Evolutionary conservation across 2,797 vertebrate species (phyloP).

Genomic region (Eulemur albifrons): DNA sequence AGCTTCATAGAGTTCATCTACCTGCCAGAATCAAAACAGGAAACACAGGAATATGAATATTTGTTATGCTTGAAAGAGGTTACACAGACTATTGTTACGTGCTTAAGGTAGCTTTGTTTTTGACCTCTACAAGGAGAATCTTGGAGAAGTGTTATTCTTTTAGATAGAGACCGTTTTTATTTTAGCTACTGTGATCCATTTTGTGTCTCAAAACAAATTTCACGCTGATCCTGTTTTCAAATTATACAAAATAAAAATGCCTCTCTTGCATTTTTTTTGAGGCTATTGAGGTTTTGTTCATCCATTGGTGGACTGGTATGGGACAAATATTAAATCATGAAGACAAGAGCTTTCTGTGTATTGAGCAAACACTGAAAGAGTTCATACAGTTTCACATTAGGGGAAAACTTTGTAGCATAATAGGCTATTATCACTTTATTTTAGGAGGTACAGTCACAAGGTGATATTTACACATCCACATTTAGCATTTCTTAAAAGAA

Average conservation of each 20-base stretch:
- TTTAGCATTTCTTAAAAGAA: not conserved
- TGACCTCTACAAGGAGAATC: not conserved
- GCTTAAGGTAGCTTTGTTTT: not conserved
- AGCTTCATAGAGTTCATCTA: conserved; percentile 98
- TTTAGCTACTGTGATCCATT: not conserved
- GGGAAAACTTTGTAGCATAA: not conserved
- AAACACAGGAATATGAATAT: not conserved
- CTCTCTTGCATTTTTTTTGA: not conserved
- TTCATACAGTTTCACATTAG: not conserved
- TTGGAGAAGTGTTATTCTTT: not conserved
- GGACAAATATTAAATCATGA: not conserved
- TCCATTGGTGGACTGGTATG: fast-evolving
- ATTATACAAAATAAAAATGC: not conserved
- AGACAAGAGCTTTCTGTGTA: not conserved
- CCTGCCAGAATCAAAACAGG: conserved; percentile 81
- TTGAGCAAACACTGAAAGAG: too few species aligned
- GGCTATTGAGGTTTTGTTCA: not conserved
- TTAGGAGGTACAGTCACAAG: not conserved
- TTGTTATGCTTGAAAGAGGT: not conserved
- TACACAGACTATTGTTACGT: not conserved
- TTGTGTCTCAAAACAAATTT: not conserved
- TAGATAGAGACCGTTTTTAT: not conserved
- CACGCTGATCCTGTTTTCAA: not conserved
- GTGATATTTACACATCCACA: not conserved
- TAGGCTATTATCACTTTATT: not conserved